Conservation (phyloP, 1,140 invertebrate species). For the Tyrophagus putrescentiae region DNA sequence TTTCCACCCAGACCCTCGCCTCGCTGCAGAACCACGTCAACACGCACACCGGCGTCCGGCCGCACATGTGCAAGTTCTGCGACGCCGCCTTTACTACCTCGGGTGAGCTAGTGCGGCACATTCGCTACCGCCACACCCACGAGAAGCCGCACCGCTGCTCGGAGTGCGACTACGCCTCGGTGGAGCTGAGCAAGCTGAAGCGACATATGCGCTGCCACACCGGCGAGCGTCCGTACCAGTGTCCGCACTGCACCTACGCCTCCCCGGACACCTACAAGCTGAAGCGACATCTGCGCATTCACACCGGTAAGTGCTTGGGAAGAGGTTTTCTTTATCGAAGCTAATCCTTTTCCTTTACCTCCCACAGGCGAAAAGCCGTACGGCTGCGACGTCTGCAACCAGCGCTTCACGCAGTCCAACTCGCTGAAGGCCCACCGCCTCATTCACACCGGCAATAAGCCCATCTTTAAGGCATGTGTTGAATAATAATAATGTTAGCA, state of each 20-base stretch:
- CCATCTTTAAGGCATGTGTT: constrained; percentile 44
- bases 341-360: constrained; percentile 4
- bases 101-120: constrained; percentile 80
- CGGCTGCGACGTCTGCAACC: constrained; percentile 45
- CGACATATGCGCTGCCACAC: constrained; percentile 86
- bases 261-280: constrained; percentile 95
- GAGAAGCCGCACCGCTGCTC: constrained; percentile 88
- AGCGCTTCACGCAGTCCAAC: constrained; percentile 89
- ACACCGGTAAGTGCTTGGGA: constrained; percentile 35
- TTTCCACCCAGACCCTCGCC: constrained; percentile 47
- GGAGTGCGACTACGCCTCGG: constrained; percentile 85
- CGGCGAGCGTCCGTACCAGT: constrained; percentile 65
- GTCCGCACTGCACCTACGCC: constrained; percentile 90
- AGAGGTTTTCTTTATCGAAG: not conserved
- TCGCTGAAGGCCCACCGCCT: constrained; percentile 83
- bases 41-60: constrained; percentile 87
- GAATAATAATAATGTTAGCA: not conserved
- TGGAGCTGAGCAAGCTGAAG: constrained; percentile 80
- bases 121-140: constrained; percentile 78
- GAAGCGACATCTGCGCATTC: constrained; percentile 46
- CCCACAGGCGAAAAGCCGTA: constrained; percentile 44
- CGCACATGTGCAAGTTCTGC: constrained; percentile 83
- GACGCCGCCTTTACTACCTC: constrained; percentile 86
- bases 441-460: constrained; percentile 85
- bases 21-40: constrained; percentile 90